These are phyloP conservation scores for Heliocidaris tuberculata DNA, from an alignment of 35 echinoderm and acorn worm genomes.

Conservation along the genomic window DNA sequence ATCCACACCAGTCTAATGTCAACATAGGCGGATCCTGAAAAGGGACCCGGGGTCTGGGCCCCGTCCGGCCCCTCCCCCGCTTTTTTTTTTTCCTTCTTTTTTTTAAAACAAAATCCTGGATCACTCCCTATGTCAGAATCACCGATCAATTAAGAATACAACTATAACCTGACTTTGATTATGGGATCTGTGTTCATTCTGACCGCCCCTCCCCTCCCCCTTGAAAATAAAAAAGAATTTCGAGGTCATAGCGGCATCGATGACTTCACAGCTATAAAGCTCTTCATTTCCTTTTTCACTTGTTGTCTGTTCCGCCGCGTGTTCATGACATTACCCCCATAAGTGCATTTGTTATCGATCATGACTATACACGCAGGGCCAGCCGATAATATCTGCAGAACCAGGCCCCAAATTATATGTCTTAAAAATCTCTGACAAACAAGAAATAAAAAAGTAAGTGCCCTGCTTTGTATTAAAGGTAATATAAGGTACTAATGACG, in stretches of 20 bases:
- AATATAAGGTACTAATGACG: neutral
- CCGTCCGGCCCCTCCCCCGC: too few relatives aligned
- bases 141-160: neutral
- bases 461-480: neutral
- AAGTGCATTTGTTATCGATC: constrained; percentile 26
- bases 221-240: neutral
- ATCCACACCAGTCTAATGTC: neutral
- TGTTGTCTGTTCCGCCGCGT: neutral
- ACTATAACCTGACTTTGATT: neutral
- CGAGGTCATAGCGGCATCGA: neutral
- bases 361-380: neutral
- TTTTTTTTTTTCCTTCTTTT: too few relatives aligned
- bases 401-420: too few relatives aligned
- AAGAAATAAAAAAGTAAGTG: neutral
- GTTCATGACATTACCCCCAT: neutral
- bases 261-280: neutral
- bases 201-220: too few relatives aligned
- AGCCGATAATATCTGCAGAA: too few relatives aligned
- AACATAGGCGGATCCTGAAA: neutral
- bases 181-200: neutral
- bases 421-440: neutral
- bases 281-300: neutral
- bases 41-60: too few relatives aligned
- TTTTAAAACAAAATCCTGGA: too few relatives aligned
- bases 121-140: neutral